Evolutionary conservation across 2,797 vertebrate genomes (phyloP).

Genomic region (Poeciliopsis presidionis): DNA sequence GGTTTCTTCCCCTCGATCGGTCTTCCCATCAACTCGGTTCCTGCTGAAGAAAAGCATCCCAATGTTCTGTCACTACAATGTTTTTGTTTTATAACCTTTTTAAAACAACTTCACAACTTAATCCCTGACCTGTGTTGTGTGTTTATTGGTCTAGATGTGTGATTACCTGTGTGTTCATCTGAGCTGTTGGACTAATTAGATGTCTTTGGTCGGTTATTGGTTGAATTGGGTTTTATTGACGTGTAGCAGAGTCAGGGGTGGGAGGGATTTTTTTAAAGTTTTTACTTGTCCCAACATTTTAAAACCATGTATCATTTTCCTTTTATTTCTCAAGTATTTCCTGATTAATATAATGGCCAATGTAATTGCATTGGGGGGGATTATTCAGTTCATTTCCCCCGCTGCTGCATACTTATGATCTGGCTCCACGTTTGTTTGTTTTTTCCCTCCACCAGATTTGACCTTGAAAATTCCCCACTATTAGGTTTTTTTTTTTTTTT

Average conservation of each 20-base stretch:
- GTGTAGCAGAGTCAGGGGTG: background rate
- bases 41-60: background rate
- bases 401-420: background rate
- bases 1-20: background rate
- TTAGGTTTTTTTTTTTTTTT: slow-evolving; percentile 51
- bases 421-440: background rate
- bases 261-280: background rate
- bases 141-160: background rate
- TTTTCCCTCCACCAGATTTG: slow-evolving; percentile 50
- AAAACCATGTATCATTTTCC: background rate
- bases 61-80: background rate
- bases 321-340: background rate
- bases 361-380: background rate
- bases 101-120: background rate
- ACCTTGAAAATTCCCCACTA: slow-evolving; percentile 75
- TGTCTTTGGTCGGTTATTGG: background rate
- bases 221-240: background rate
- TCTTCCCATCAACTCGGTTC: background rate
- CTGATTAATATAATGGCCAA: background rate
- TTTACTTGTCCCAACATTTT: background rate
- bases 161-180: background rate
- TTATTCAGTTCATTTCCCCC: background rate
- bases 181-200: background rate
- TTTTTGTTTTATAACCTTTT: background rate
- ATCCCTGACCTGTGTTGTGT: background rate